Conservation (phyloP, 2,888 invertebrate genomes). For the Acleris emargana region DNA sequence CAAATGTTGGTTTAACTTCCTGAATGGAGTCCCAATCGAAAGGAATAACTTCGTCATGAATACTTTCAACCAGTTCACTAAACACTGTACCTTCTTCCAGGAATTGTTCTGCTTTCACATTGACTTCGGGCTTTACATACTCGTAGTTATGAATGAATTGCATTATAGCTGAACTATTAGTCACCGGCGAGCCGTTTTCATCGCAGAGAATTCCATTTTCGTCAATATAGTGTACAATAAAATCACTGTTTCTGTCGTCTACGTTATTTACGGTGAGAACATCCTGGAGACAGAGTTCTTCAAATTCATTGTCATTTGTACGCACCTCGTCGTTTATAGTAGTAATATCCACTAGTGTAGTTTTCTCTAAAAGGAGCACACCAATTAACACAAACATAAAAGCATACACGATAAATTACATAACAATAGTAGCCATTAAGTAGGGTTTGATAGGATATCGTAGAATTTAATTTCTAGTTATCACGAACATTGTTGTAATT, state of each 20-base stretch:
- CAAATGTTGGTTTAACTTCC: neutral
- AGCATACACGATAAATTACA: too few relatives aligned
- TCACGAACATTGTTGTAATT: too few relatives aligned
- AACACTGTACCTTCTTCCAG: conserved; percentile 7
- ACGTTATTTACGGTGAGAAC: neutral
- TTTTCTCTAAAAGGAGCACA: neutral
- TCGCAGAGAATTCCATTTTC: conserved; percentile 24
- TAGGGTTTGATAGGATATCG: too few relatives aligned
- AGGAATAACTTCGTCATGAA: neutral
- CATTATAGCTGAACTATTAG: conserved; percentile 27
- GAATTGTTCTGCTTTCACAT: neutral
- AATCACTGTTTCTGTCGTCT: neutral
- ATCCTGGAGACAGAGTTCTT: neutral
- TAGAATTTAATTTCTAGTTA: too few relatives aligned
- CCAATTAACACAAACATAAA: too few relatives aligned
- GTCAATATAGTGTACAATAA: conserved; percentile 28
- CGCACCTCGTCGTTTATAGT: neutral
- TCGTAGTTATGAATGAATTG: conserved; percentile 25
- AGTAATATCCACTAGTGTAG: neutral
- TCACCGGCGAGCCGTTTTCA: conserved; percentile 15
- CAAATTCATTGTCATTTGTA: neutral
- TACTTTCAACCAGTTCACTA: conserved; percentile 6
- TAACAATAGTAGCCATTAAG: too few relatives aligned
- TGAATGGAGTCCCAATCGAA: conserved; percentile 6
- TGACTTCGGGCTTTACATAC: neutral